phyloP scores from a whole-genome alignment of 1,140 invertebrate species.

The Phenacoccus solenopsis region DNA sequence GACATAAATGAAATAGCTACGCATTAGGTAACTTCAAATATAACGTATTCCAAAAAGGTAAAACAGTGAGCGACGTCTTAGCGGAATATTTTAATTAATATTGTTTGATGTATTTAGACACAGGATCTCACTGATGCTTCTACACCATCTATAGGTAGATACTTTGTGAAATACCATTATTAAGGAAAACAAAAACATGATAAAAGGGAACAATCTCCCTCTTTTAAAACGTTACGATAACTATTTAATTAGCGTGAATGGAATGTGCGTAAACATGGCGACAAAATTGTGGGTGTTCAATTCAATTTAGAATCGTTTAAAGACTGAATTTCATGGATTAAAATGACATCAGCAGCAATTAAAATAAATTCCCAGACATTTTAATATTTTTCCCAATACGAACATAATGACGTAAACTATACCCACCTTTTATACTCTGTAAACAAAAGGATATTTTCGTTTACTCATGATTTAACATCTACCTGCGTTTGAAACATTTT shows the following conservation, averaged over 20 bases:
- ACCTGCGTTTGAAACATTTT: neutral
- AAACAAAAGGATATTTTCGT: too few relatives aligned
- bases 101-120: neutral
- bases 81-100: neutral
- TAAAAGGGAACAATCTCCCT: neutral
- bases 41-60: too few relatives aligned
- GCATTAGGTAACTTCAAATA: too few relatives aligned
- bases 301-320: too few relatives aligned
- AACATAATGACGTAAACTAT: too few relatives aligned
- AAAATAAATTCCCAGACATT: too few relatives aligned
- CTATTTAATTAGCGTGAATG: neutral
- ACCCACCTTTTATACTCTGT: too few relatives aligned
- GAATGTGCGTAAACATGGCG: slow-evolving; percentile 1
- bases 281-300: too few relatives aligned
- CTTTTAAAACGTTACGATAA: neutral
- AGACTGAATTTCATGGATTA: too few relatives aligned
- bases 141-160: neutral
- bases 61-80: neutral
- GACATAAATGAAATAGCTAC: too few relatives aligned
- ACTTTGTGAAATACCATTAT: neutral
- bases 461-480: neutral
- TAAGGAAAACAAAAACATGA: neutral
- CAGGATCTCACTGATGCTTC: neutral
- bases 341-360: too few relatives aligned
- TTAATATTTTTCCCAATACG: too few relatives aligned